Conservation (phyloP, 1,140 invertebrate species). For the Trinorchestia longiramus region DNA sequence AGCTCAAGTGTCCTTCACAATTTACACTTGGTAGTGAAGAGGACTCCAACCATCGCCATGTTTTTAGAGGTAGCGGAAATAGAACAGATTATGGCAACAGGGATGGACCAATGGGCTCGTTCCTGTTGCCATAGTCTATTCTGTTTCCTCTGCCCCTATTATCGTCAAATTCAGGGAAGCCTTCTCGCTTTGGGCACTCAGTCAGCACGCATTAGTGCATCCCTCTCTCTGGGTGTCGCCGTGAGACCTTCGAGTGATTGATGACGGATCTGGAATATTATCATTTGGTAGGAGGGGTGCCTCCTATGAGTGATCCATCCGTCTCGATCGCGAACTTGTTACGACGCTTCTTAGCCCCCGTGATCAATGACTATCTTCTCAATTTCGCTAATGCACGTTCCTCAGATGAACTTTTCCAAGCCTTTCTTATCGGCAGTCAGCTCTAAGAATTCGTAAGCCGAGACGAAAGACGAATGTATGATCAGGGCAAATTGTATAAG, state of each 20-base stretch:
- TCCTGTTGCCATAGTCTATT: too few species aligned
- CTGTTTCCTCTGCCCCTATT: neutral
- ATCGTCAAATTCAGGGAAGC: neutral
- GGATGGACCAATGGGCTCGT: too few species aligned
- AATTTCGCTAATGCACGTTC: constrained; percentile 43
- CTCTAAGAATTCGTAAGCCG: neutral
- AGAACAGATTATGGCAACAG: too few species aligned
- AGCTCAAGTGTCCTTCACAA: neutral
- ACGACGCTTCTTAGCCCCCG: constrained; percentile 13
- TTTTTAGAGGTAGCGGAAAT: too few species aligned
- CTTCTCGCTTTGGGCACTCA: neutral
- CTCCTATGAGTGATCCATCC: constrained; percentile 7
- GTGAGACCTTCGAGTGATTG: constrained; percentile 3
- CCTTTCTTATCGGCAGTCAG: neutral
- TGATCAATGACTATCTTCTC: constrained; percentile 52
- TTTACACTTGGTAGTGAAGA: neutral
- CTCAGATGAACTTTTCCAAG: neutral
- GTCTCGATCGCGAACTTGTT: constrained; percentile 29
- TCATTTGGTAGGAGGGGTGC: constrained; percentile 10
- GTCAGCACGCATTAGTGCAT: constrained; percentile 21
- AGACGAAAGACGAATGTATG: neutral
- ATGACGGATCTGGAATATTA: constrained; percentile 35
- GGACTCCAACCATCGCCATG: neutral
- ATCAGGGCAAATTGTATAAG: neutral
- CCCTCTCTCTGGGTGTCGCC: constrained; percentile 30